A percentile compares a stretch with the other conserved stretches of the same genome.
Evolutionary conservation across 2,113 vertebrate species (phyloP).

Genomic region (Megalops atlanticus): DNA sequence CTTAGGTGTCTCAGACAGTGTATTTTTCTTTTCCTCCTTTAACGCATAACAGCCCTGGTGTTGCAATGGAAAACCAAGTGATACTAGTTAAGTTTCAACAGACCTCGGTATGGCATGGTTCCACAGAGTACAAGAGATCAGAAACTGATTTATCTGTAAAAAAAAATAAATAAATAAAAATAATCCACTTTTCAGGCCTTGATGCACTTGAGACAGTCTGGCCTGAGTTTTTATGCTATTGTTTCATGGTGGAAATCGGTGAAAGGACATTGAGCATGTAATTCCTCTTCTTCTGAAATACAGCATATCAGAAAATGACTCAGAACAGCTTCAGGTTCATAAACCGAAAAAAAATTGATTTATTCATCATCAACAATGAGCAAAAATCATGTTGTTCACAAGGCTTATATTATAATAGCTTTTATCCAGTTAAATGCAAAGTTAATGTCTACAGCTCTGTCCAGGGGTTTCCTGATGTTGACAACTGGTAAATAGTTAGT

Average conservation of each 20-base stretch:
- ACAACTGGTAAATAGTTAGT: background rate
- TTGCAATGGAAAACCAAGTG: background rate
- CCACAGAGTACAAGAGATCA: background rate
- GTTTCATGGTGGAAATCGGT: no score
- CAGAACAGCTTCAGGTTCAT: slow-evolving; percentile 10
- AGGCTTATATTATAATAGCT: background rate
- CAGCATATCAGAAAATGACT: slow-evolving; percentile 14
- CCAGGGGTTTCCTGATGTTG: background rate
- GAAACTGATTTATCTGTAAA: no score
- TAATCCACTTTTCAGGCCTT: background rate
- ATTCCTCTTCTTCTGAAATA: slow-evolving; percentile 19
- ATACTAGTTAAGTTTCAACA: background rate
- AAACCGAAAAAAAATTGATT: background rate
- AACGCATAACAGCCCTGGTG: background rate
- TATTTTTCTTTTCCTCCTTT: background rate
- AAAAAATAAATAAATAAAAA: no score
- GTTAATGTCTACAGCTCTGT: background rate
- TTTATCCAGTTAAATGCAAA: background rate
- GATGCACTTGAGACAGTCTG: background rate
- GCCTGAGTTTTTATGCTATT: no score
- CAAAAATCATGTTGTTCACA: background rate
- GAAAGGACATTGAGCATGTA: no score
- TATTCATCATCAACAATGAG: no score
- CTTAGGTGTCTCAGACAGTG: background rate
- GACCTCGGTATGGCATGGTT: background rate